These are phyloP conservation scores for Myotis lucifugus DNA, from an alignment of 2,113 vertebrate genomes.

Conservation along the genomic window DNA sequence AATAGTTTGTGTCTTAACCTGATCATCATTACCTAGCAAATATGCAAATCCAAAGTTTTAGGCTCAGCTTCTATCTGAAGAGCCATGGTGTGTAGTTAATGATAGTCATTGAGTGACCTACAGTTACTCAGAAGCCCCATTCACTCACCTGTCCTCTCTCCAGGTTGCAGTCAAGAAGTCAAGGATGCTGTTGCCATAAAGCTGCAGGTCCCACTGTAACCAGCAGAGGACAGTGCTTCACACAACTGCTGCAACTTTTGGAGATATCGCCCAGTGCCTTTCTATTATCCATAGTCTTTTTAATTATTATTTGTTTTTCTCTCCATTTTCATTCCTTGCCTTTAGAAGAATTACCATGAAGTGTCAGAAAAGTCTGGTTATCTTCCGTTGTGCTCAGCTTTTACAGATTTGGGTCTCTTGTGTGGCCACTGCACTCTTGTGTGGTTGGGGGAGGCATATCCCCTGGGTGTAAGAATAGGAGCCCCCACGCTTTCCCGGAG, in stretches of 20 bases:
- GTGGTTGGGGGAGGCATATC: not conserved
- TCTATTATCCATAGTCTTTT: not conserved
- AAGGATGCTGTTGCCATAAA: not conserved
- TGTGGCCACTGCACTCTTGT: not conserved
- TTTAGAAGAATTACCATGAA: not conserved
- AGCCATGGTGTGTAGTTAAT: not conserved
- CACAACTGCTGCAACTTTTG: not conserved
- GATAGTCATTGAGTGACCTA: not conserved
- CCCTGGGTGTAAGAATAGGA: not conserved
- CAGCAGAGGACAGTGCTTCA: constrained; percentile 70
- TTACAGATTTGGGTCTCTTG: not conserved
- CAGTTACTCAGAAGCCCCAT: not conserved
- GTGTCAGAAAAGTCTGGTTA: not conserved
- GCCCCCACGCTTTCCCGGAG: not conserved
- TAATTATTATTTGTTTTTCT: not conserved
- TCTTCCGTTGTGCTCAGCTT: not conserved
- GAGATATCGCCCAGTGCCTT: not conserved
- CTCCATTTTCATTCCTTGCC: not conserved
- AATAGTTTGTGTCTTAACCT: not conserved
- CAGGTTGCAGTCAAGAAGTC: not conserved
- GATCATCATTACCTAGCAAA: not conserved
- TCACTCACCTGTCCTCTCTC: not conserved
- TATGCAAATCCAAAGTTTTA: not conserved
- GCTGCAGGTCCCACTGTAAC: not conserved
- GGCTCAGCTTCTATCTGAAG: not conserved